Percentiles rank a stretch among this genome's conserved stretches.
Conservation (phyloP, 2,113 vertebrate genomes). For the Vimba vimba region DNA sequence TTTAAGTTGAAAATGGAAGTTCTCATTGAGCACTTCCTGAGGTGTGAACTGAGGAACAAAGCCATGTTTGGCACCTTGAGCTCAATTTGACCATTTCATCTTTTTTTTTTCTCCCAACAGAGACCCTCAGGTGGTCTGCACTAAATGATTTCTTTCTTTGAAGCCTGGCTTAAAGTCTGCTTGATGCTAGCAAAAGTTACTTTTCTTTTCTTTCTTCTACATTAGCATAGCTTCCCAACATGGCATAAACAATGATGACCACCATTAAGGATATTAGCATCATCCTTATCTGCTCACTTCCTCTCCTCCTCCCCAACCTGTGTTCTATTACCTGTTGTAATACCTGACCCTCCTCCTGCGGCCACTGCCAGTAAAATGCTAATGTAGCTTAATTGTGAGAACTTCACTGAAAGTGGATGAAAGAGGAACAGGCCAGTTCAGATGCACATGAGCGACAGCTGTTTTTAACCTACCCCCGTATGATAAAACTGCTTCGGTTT, state of each 20-base stretch:
- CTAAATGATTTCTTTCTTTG: background rate
- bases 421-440: conserved; percentile 50
- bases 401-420: conserved; percentile 51
- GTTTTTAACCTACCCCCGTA: conserved; percentile 51
- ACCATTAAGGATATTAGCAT: conserved; percentile 32
- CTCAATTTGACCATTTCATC: background rate
- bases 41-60: background rate
- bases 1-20: background rate
- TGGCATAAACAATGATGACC: background rate
- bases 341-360: conserved; percentile 55
- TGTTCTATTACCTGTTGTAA: conserved; percentile 35
- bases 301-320: conserved; percentile 50
- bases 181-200: background rate
- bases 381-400: conserved; percentile 59
- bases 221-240: conserved; percentile 1
- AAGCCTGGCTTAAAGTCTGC: background rate
- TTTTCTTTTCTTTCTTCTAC: background rate
- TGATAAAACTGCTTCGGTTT: conserved; percentile 55
- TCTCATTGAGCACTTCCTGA: background rate
- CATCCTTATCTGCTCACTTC: conserved; percentile 59
- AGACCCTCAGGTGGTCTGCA: background rate
- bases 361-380: conserved; percentile 68
- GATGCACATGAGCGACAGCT: conserved; percentile 61
- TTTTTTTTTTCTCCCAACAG: background rate
- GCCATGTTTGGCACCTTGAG: background rate